Conservation (phyloP, 92 coral and sea anemone genomes). For the Actinernus sp. region DNA sequence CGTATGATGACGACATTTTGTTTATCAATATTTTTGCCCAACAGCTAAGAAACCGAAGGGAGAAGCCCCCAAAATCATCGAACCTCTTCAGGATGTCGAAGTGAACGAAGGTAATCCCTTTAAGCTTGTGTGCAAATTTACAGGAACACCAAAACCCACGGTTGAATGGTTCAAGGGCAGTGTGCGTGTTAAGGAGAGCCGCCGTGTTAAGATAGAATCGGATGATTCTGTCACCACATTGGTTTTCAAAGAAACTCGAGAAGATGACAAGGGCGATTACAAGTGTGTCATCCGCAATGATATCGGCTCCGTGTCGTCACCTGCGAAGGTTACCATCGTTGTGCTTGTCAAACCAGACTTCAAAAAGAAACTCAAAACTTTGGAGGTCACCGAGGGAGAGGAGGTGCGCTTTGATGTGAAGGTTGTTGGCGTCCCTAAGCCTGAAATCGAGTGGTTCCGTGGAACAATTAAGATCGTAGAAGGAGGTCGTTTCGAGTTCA, state of each 20-base stretch:
- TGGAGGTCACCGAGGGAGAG: slow-evolving; percentile 77
- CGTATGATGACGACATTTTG: too few relatives aligned
- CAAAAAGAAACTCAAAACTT: slow-evolving; percentile 15
- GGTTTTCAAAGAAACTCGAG: slow-evolving; percentile 69
- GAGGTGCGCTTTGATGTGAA: slow-evolving; percentile 67
- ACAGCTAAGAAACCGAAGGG: slow-evolving; percentile 67
- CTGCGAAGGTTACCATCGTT: slow-evolving; percentile 40
- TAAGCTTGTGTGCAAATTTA: slow-evolving; percentile 72
- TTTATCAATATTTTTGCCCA: too few relatives aligned
- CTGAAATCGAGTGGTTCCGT: slow-evolving; percentile 75
- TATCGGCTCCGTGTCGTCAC: slow-evolving; percentile 76
- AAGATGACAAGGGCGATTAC: slow-evolving; percentile 88
- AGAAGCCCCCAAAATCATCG: slow-evolving; percentile 52
- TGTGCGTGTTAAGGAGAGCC: slow-evolving; percentile 63
- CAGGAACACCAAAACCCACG: slow-evolving; percentile 74
- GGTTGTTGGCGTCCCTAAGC: slow-evolving; percentile 71
- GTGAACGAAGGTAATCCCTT: slow-evolving; percentile 65
- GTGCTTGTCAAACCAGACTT: slow-evolving; percentile 52
- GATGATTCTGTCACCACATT: slow-evolving; percentile 66
- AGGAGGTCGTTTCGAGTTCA: slow-evolving; percentile 63
- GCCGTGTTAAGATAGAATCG: slow-evolving; percentile 72
- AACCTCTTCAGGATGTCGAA: slow-evolving; percentile 70
- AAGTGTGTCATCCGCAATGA: slow-evolving; percentile 80
- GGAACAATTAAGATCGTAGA: slow-evolving; percentile 67
- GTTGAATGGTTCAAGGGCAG: slow-evolving; percentile 77